Evolutionary conservation across 2,888 invertebrate genomes (phyloP).

Genomic region (Lapara coniferarum): DNA sequence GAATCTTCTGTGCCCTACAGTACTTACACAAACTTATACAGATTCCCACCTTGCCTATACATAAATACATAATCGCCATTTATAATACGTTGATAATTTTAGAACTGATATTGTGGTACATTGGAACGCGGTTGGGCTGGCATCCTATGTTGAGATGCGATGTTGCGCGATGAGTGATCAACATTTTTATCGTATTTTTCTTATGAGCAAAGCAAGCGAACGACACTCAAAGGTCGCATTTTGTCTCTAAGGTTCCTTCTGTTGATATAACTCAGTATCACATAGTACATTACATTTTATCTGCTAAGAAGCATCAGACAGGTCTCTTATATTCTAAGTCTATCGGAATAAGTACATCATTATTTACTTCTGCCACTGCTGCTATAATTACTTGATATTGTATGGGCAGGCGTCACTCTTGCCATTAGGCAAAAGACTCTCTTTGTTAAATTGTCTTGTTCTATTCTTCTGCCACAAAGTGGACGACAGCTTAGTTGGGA

Average conservation of each 20-base stretch:
- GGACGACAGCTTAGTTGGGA: too few species aligned
- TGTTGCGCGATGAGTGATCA: slow-evolving; percentile 9
- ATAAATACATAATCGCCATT: neutral
- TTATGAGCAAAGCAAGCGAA: neutral
- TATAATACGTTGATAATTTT: slow-evolving; percentile 13
- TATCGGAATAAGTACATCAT: too few species aligned
- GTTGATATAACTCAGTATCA: neutral
- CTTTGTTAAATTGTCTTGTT: too few species aligned
- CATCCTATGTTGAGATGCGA: neutral
- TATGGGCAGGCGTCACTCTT: too few species aligned
- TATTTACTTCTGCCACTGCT: too few species aligned
- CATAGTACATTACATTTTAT: neutral
- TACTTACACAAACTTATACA: slow-evolving; percentile 6
- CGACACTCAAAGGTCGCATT: neutral
- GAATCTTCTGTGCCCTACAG: neutral
- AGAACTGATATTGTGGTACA: neutral
- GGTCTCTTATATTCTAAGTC: too few species aligned
- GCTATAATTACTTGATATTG: too few species aligned
- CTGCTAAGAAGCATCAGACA: neutral
- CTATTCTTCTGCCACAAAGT: too few species aligned
- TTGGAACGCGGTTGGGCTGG: slow-evolving; percentile 23
- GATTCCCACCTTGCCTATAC: slow-evolving; percentile 1
- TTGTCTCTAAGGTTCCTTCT: too few species aligned
- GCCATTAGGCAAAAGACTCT: too few species aligned
- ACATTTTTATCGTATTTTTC: slow-evolving; percentile 11